Evolutionary conservation across 2,797 vertebrate genomes (phyloP), one percentile per base, ranked within the genome.

Genomic region (Rhinoraja longicauda): DNA sequence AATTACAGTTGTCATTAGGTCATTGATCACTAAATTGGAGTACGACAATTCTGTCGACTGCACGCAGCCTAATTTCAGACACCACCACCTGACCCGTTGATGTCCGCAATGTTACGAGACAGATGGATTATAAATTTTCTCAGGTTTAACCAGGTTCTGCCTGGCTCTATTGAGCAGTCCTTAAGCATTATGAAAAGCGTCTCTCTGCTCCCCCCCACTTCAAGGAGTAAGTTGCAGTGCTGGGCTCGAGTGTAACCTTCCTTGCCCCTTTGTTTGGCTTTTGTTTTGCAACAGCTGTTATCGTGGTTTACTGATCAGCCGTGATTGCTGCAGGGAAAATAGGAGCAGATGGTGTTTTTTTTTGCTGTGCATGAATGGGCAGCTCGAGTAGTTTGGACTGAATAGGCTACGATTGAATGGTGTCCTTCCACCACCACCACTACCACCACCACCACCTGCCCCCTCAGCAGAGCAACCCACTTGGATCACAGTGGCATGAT

Each of bases 261-360:
- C 96, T 96, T 96, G 94, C 96, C 96, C 95, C 97, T 98, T 99
- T 98, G 97, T 98, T 97, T 98, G 97, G 96, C 97, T 98, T 98
- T 98, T 99, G 98, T 99, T 98, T 98, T 96, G 97, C 97, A 99
- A 99, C 99, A 99, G 98, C 99, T 99, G 98, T 99, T 99, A 98
- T 98, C 98, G 97, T 98, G 96, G 96, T 97, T 98, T 96, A n/a
- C 97, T 97, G 98, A 99, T 99, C 98, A 99, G 98, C 98, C 99
- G 99, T 99, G 98, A 98, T 99, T 98, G 98, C 98, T 98, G 97
- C 96, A 97, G 98, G 99, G 98, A 98, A 98, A 99, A 99, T 98
- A 99, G 97, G 97, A 99, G 98, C 98, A 99, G 98, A 99, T 99
- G 99, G 99, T 99, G 98, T 99, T 99, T n/a, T n/a, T n/a, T n/a